A percentile compares a stretch with the other conserved stretches of the same genome.
Evolutionary conservation across 2,888 invertebrate genomes (phyloP).

Genomic region (Timema podura): DNA sequence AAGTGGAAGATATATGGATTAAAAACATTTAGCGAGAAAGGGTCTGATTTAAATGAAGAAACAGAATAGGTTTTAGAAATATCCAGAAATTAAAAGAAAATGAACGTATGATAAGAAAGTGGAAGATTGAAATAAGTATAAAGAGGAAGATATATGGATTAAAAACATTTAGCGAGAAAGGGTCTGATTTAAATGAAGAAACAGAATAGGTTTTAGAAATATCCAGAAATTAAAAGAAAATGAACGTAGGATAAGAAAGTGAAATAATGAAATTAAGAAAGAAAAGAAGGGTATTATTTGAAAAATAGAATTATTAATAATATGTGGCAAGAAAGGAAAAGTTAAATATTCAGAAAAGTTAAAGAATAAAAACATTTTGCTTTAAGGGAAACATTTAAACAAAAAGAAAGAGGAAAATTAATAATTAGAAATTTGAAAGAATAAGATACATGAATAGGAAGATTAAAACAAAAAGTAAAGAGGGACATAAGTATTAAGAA

Average conservation of each 20-base stretch:
- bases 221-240: not conserved
- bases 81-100: not conserved
- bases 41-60: not conserved
- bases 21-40: not conserved
- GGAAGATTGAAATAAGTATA: conserved; percentile 18
- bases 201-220: not conserved
- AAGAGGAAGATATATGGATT: not conserved
- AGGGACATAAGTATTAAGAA: too few species aligned
- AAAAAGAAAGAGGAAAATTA: too few species aligned
- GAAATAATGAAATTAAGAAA: conserved; percentile 18
- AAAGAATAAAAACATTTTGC: too few species aligned
- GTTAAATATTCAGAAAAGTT: not conserved
- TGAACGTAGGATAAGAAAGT: conserved; percentile 1
- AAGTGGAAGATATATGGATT: not conserved
- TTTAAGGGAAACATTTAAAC: too few species aligned
- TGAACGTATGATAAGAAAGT: conserved; percentile 3
- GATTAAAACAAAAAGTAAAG: too few species aligned
- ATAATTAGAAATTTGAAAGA: too few species aligned
- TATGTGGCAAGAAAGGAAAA: not conserved
- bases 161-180: not conserved
- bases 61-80: not conserved
- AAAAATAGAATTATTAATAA: not conserved
- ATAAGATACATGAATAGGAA: too few species aligned
- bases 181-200: not conserved
- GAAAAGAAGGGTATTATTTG: conserved; percentile 11